Evolutionary conservation across 2,113 vertebrate species (phyloP).

Genomic region (Halichoeres trimaculatus): DNA sequence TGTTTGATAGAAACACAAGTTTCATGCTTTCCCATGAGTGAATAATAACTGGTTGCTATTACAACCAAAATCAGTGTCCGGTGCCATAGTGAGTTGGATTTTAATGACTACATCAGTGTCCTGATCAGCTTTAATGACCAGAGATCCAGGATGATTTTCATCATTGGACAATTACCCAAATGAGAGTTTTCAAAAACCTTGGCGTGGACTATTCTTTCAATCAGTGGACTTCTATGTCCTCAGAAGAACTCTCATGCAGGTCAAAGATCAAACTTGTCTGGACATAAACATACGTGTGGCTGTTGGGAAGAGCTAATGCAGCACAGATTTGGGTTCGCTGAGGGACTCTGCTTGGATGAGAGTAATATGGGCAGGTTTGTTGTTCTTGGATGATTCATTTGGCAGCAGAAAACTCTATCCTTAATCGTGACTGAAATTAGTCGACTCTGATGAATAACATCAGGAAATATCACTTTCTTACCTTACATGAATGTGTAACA

Average conservation of each 20-base stretch:
- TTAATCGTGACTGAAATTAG: conserved; percentile 45
- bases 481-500: conserved; percentile 17
- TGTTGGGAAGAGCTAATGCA: conserved; percentile 61
- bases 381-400: conserved; percentile 64
- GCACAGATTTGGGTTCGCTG: conserved; percentile 45
- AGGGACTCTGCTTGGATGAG: conserved; percentile 49
- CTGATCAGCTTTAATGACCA: conserved; percentile 40
- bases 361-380: conserved; percentile 63
- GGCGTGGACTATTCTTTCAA: conserved; percentile 43
- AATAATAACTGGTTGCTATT: conserved; percentile 33
- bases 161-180: conserved; percentile 20
- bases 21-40: conserved; percentile 9
- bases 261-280: conserved; percentile 41
- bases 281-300: conserved; percentile 36
- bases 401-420: conserved; percentile 46
- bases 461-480: conserved; percentile 49
- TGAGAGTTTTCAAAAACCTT: conserved; percentile 31
- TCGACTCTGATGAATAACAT: conserved; percentile 34
- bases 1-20: conserved; percentile 13
- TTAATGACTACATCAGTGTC: conserved; percentile 10
- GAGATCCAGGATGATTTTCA: conserved; percentile 21
- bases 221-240: conserved; percentile 54
- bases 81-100: conserved; percentile 4
- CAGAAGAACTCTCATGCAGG: conserved; percentile 44
- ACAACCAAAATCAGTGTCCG: conserved; percentile 4